Conservation (phyloP, 2,888 invertebrate species). For the Chrysopilus asiliformis region DNA sequence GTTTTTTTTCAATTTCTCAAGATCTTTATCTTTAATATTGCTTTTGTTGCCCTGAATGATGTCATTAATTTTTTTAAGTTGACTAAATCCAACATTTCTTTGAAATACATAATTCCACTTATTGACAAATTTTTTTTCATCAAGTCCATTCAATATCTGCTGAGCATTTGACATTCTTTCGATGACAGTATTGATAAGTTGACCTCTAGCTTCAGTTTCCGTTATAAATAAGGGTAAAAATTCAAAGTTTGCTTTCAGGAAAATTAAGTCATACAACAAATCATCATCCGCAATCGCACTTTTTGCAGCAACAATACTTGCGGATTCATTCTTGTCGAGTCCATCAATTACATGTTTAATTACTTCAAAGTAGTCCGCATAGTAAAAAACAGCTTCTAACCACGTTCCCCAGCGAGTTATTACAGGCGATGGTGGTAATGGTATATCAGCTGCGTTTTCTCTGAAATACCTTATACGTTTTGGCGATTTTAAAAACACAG, state of each 20-base stretch:
- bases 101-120: too few species aligned
- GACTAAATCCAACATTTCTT: too few species aligned
- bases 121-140: too few species aligned
- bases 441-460: too few species aligned
- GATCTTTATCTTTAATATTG: too few species aligned
- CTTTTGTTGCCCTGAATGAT: too few species aligned
- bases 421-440: slow-evolving; percentile 22
- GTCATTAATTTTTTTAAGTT: too few species aligned
- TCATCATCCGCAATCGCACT: not conserved
- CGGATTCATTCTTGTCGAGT: not conserved
- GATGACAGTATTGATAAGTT: not conserved
- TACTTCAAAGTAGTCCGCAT: slow-evolving; percentile 1
- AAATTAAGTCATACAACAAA: too few species aligned
- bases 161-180: not conserved
- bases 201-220: not conserved
- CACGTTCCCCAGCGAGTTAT: slow-evolving; percentile 24
- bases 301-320: not conserved
- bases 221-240: not conserved
- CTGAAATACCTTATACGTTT: too few species aligned
- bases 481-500: too few species aligned
- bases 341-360: slow-evolving; percentile 3
- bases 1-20: too few species aligned
- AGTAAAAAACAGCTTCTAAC: slow-evolving; percentile 8
- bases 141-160: too few species aligned
- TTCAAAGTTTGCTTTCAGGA: not conserved